These are phyloP conservation scores for Falco cherrug DNA, from an alignment of 2,797 vertebrate genomes.

Conservation along the genomic window DNA sequence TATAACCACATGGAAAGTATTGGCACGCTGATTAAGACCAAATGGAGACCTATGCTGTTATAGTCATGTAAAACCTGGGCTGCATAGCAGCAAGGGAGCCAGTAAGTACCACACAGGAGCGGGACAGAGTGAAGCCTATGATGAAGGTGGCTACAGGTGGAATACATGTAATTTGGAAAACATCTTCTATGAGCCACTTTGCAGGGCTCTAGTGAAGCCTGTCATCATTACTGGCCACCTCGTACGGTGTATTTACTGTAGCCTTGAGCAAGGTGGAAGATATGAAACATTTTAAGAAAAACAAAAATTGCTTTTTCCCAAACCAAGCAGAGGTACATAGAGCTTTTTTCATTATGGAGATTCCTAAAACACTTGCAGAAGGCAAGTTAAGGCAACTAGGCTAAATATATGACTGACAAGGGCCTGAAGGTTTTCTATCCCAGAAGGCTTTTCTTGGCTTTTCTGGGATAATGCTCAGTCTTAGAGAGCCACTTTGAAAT, in stretches of 20 bases:
- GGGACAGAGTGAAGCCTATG: neutral
- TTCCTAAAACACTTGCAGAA: neutral
- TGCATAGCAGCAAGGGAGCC: neutral
- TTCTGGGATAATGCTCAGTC: neutral
- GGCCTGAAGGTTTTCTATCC: neutral
- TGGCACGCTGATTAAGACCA: neutral
- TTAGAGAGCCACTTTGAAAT: neutral
- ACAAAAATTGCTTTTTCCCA: neutral
- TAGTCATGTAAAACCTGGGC: neutral
- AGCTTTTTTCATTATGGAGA: neutral
- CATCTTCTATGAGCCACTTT: neutral
- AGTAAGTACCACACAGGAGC: neutral
- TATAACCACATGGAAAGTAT: accelerated
- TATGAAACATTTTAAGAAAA: neutral
- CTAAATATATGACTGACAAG: neutral
- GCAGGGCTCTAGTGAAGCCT: neutral
- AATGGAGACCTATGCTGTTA: neutral
- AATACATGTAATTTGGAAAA: neutral
- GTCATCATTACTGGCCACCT: neutral
- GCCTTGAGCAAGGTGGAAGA: neutral
- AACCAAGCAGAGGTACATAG: neutral
- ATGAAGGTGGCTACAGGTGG: neutral
- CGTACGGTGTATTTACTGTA: neutral
- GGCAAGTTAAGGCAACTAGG: neutral
- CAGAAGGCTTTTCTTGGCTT: neutral